Conservation (phyloP, 2,888 invertebrate species). For the Pseudococcus viburni region DNA sequence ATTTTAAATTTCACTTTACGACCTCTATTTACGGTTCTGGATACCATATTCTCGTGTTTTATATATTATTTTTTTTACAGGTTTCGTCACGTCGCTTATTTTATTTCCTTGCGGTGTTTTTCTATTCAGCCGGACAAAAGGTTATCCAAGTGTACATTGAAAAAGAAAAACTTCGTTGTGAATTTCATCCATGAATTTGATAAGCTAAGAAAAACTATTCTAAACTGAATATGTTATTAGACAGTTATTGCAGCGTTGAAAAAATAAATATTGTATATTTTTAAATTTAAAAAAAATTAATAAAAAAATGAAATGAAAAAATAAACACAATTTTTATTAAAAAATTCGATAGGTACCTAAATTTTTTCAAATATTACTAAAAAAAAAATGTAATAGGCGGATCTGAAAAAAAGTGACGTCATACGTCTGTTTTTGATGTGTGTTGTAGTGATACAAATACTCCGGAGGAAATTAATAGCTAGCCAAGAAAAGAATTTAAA, state of each 20-base stretch:
- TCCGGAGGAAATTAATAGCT: conserved; percentile 6
- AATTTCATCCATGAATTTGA: not conserved
- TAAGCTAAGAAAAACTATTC: not conserved
- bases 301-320: too few species aligned
- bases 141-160: not conserved
- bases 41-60: not conserved
- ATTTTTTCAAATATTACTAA: not conserved
- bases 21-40: not conserved
- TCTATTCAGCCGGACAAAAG: not conserved
- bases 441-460: not conserved
- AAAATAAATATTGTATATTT: not conserved
- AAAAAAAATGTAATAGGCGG: not conserved
- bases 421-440: conserved; percentile 36
- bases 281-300: too few species aligned
- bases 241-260: not conserved
- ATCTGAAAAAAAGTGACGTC: not conserved
- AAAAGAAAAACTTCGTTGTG: not conserved
- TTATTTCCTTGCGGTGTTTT: conserved; percentile 10
- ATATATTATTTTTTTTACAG: not conserved
- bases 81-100: conserved; percentile 43
- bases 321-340: too few species aligned
- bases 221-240: not conserved
- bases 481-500: conserved; percentile 31
- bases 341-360: not conserved
- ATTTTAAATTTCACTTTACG: conserved; percentile 25